A percentile compares a stretch with the other conserved stretches of the same genome.
Conservation (phyloP, 2,113 vertebrate genomes). For the Saccopteryx leptura region DNA sequence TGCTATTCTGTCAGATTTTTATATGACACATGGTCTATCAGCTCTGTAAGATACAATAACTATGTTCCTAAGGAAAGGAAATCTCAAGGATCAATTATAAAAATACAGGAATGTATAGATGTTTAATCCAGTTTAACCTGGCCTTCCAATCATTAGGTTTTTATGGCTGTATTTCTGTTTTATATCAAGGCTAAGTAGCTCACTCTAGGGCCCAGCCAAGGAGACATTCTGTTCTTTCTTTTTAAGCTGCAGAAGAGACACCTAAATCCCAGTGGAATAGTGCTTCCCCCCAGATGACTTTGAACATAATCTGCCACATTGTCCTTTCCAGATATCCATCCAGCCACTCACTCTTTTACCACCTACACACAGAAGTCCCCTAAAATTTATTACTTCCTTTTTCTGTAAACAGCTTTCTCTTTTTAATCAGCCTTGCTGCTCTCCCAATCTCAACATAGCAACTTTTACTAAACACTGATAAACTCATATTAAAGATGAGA, state of each 20-base stretch:
- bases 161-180: not conserved
- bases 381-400: not conserved
- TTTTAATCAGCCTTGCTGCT: not conserved
- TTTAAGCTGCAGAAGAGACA: not conserved
- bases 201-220: not conserved
- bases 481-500: not conserved
- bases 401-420: not conserved
- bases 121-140: not conserved
- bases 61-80: constrained; percentile 1
- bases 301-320: not conserved
- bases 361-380: not conserved
- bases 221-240: not conserved
- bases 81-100: not conserved
- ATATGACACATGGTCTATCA: not conserved
- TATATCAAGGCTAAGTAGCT: not conserved
- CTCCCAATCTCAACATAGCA: not conserved
- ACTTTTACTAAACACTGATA: not conserved
- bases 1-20: not conserved
- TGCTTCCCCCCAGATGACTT: not conserved
- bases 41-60: not conserved
- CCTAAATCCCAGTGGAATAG: not conserved
- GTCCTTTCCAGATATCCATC: not conserved
- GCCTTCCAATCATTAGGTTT: not conserved
- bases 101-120: not conserved
- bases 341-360: not conserved